phyloP scores from a whole-genome alignment of 2,888 invertebrate genomes.

The Adineta ricciae region DNA sequence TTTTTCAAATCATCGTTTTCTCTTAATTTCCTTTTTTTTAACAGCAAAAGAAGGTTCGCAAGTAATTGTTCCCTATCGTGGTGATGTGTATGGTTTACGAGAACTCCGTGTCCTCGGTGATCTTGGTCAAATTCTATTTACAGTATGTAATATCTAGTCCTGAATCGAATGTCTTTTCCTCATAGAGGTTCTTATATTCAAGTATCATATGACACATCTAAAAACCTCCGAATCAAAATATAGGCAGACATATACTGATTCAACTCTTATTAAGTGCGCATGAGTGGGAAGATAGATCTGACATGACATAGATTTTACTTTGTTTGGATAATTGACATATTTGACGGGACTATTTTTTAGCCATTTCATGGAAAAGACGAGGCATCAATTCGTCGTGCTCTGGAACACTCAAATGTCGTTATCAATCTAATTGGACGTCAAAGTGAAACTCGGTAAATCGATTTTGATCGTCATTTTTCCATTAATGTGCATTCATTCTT shows the following conservation, averaged over 20 bases:
- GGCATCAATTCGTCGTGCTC: conserved; percentile 63
- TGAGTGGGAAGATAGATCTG: too few species aligned
- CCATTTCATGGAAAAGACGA: conserved; percentile 75
- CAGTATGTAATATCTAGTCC: conserved; percentile 41
- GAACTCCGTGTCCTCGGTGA: conserved; percentile 78
- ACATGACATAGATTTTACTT: background rate
- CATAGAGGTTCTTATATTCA: too few species aligned
- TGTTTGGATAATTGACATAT: background rate
- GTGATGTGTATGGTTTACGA: conserved; percentile 68
- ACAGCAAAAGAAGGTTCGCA: conserved; percentile 53
- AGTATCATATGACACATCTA: too few species aligned
- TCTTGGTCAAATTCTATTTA: conserved; percentile 80
- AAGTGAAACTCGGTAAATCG: conserved; percentile 66
- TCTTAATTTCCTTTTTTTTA: background rate
- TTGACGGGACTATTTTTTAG: conserved; percentile 50
- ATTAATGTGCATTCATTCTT: background rate
- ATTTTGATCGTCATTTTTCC: background rate
- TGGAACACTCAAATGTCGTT: conserved; percentile 90
- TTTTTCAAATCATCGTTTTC: too few species aligned
- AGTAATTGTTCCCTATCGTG: conserved; percentile 81
- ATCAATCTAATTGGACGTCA: conserved; percentile 84
- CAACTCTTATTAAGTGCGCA: too few species aligned
- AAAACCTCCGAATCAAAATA: too few species aligned
- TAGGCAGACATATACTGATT: too few species aligned
- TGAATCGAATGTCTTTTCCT: background rate